These are phyloP conservation scores for Phymatocera aterrima DNA, from an alignment of 2,888 invertebrate genomes.

Conservation along the genomic window DNA sequence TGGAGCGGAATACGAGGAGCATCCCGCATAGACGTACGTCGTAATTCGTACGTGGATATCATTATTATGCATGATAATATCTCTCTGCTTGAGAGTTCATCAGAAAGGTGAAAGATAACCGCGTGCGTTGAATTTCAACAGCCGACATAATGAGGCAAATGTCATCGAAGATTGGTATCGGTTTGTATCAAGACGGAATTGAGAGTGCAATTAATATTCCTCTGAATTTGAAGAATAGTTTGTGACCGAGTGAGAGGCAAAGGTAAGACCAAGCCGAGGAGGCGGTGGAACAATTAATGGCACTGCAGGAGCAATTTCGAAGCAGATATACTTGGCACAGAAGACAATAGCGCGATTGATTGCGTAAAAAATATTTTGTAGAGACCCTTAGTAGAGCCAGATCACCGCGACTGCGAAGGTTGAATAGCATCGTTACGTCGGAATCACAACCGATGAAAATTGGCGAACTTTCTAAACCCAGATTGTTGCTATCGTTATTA, in stretches of 20 bases:
- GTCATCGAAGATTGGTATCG: neutral
- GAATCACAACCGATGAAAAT: conserved; percentile 11
- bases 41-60: too few species aligned
- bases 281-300: neutral
- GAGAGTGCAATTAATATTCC: neutral
- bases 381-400: conserved; percentile 18
- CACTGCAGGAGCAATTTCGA: neutral
- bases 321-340: conserved; percentile 8
- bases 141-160: neutral
- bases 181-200: neutral
- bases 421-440: conserved; percentile 3
- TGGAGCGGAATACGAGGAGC: too few species aligned
- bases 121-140: neutral
- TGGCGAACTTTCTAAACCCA: conserved; percentile 2
- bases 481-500: neutral
- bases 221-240: neutral
- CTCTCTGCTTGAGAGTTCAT: too few species aligned
- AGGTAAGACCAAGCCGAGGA: too few species aligned
- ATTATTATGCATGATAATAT: too few species aligned
- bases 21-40: too few species aligned
- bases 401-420: neutral
- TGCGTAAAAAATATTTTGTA: conserved; percentile 8
- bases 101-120: too few species aligned
- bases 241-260: neutral
- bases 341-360: conserved; percentile 27